A percentile compares a stretch with the other conserved stretches of the same genome.
These are phyloP conservation scores for Aurelia aurita DNA, from an alignment of 30 jellyfish, hydroid and myxozoan species.

Conservation along the genomic window DNA sequence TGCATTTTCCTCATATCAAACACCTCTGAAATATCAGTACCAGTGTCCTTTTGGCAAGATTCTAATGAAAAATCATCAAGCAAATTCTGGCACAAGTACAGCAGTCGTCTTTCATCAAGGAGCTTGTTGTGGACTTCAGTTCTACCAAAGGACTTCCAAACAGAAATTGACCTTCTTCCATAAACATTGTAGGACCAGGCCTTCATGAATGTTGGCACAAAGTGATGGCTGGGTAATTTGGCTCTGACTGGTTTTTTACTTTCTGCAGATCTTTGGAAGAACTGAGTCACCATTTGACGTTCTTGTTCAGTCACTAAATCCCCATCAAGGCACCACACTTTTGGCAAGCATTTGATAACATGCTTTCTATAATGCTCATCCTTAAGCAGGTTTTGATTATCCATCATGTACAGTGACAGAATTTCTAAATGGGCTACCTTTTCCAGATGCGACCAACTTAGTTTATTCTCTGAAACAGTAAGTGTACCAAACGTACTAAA, in stretches of 20 bases:
- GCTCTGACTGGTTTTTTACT: conserved; percentile 58
- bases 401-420: conserved; percentile 13
- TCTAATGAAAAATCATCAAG: conserved; percentile 28
- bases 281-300: conserved; percentile 6
- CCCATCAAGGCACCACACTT: conserved; percentile 64
- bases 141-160: conserved; percentile 35
- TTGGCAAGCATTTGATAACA: conserved; percentile 50
- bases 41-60: not conserved
- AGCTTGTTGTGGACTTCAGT: conserved; percentile 43
- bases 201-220: conserved; percentile 59
- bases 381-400: conserved; percentile 25
- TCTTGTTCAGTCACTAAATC: conserved; percentile 54
- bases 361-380: conserved; percentile 63
- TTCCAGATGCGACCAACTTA: conserved; percentile 54
- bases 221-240: conserved; percentile 36
- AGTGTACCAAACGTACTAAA: conserved; percentile 51
- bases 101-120: conserved; percentile 45
- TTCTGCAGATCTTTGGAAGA: conserved; percentile 31
- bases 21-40: not conserved
- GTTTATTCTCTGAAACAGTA: conserved; percentile 27
- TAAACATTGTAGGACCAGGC: not conserved
- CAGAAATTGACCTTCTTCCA: conserved; percentile 41
- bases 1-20: conserved; percentile 6
- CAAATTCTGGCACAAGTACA: conserved; percentile 12
- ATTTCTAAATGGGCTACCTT: conserved; percentile 51